Evolutionary conservation across 2,888 invertebrate genomes (phyloP).

Genomic region (Cryptocheilus praepositus): DNA sequence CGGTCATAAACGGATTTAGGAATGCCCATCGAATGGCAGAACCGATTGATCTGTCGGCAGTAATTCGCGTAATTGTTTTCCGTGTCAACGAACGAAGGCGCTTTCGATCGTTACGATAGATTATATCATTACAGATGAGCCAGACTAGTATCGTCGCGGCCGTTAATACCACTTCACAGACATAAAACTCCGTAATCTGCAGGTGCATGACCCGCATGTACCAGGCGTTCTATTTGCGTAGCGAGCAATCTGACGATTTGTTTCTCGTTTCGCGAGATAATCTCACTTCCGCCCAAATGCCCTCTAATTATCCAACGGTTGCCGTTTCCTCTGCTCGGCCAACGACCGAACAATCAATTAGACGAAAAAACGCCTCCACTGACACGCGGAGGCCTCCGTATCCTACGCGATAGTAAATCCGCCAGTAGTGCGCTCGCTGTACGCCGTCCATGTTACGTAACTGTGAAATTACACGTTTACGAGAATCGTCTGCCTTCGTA

Average conservation of each 20-base stretch:
- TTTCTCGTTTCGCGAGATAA: slow-evolving; percentile 34
- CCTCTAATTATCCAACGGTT: slow-evolving; percentile 1
- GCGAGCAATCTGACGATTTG: slow-evolving; percentile 30
- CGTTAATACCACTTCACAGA: not conserved
- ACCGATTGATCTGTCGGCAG: too few relatives aligned
- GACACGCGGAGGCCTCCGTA: not conserved
- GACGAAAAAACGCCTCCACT: not conserved
- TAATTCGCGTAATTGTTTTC: too few relatives aligned
- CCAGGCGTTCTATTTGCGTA: slow-evolving; percentile 36
- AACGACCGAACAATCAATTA: not conserved
- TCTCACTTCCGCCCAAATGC: slow-evolving; percentile 43
- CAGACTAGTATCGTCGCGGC: too few relatives aligned
- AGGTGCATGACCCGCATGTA: slow-evolving; percentile 42
- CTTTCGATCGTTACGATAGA: too few relatives aligned
- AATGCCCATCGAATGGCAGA: too few relatives aligned
- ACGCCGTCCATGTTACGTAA: not conserved
- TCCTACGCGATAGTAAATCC: not conserved
- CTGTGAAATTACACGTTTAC: not conserved
- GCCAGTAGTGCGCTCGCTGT: not conserved
- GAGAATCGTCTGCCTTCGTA: not conserved
- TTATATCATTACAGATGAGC: too few relatives aligned
- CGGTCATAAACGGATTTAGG: too few relatives aligned
- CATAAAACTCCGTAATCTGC: slow-evolving; percentile 40
- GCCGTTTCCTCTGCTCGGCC: slow-evolving; percentile 17
- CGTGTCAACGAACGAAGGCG: too few relatives aligned